Base-by-base conservation (phyloP, 2,888 invertebrate genomes). In the Dorcus parallelipipedus region DNA sequence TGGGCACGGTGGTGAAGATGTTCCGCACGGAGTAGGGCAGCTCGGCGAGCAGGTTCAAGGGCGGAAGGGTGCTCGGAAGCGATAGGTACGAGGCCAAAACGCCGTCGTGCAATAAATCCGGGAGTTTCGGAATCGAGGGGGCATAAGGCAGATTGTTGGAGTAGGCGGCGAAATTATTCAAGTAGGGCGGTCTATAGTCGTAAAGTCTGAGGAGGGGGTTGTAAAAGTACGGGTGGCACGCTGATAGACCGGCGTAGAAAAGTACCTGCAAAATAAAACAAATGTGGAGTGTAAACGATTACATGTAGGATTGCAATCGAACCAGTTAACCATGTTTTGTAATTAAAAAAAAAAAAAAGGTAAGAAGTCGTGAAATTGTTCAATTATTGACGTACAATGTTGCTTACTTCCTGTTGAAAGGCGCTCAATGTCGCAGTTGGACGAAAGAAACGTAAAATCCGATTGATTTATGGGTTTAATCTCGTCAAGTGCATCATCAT, bases 1-100 rank as follows among this genome's bases (percentile, higher is more conserved):
- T 70, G 7, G 78, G 78, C 17, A 78, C 73, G 0, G 74, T 73
- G 8, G 76, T 71, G 58, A 78, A 74, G 14, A 69, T 71, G 38
- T 67, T 72, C 17, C 73, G 71, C 10, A 78, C 69, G 2, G 70
- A 62, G 56, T 71, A 73, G 0, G 78, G 78, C 3, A 67, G 52
- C 65, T 76, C 76, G 9, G 75, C 73, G 42, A 78, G 54, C 9
- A 78, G 64, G 58, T 77, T 76, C 3, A 77, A 60, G 3, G 71
- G 70, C 38, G 74, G 73, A 4, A 70, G 54, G 9, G 65, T 45
- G 26, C 65, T 59, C 9, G 69, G 65, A 45, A 63, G 63, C 2
- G 66, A 41, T 14, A 62, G 42, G 48, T 62, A 64, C 1, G 63
- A 47, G 9, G 53, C 14, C n/a, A 56, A n/a, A 5, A 57, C 45